Evolutionary conservation across 2,888 invertebrate species (phyloP), one percentile per base, ranked within the genome.

Genomic region (Conus canariensis): DNA sequence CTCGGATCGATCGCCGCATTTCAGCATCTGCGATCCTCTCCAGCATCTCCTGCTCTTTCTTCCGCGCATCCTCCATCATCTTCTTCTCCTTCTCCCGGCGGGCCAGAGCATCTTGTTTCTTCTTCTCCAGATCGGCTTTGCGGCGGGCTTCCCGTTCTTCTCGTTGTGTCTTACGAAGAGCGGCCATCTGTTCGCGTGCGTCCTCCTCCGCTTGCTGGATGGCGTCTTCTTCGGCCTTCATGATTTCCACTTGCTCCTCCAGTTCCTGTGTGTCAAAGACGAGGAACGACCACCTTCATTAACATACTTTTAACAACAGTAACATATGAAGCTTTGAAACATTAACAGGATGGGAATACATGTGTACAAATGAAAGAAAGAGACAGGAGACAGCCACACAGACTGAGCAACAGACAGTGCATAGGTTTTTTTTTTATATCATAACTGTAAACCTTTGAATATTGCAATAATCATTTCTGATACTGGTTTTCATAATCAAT

Each of bases 11-110:
- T 85, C 93, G 88, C 89, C 93, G 93, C 93, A 94, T 94, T 88
- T 95, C 95, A 16, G 91, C 93, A 90, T 95, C 95, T 30, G 93
- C 93, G 77, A 95, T 95, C 87, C 93, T 93, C 90, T 93, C 93
- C 90, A 95, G 92, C 94, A 95, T 95, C 58, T 95, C 94, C 87
- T 92, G 91, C 86, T 95, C 95, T 88, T 94, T 95, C 89, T 91
- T 92, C 56, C 93, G 90, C 8, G 94, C 95, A 12, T 93, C 93
- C 59, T 94, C 95, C 91, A 92, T 92, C 92, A 94, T 93, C 60
- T 93, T 91, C 86, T 92, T 94, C 91, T 95, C 94, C 89, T 92
- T 90, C 90, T 94, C 94, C 30, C 95, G 88, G 82, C 92, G 92
- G 8, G 91, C 91, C 45, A 91, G 90, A 8, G 94, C 94, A n/a